Base-by-base conservation (phyloP, 35 echinoderm and acorn worm genomes). In the Ophiothrix spiculata region DNA sequence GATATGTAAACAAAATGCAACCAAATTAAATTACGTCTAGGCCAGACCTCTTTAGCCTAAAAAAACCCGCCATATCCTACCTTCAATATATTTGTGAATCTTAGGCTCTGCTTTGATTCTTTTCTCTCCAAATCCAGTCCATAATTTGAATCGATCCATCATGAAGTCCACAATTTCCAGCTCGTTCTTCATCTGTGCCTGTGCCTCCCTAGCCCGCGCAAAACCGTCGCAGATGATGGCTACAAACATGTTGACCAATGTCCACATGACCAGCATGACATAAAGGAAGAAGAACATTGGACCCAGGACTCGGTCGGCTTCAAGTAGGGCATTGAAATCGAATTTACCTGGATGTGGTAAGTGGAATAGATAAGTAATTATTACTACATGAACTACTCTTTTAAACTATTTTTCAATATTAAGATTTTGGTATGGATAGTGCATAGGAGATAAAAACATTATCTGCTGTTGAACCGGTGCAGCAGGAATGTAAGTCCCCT, bases 131-230 rank as follows among this genome's bases (percentile, higher is more conserved):
- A 93, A 83, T 16, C 95, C 95, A 33, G 87, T 97, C 73, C 83
- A 97, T 19, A 32, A n/a, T 75, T 93, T 93, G 63, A 97, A 97
- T 81, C 88, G 82, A 32, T 73, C 75, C 19, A 97, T 39, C 95
- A 97, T 97, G 45, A 97, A 97, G 88, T 97, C 95, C 0, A 97
- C 87, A 0, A 97, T 92, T 41, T 97, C 95, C 33, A 93, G 77
- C 40, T 93, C 88, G 31, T 97, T 97, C 56, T 93, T 75, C 39
- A 81, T 77, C 32, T 93, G 81, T 40, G 80, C 84, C 17, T 87
- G 56, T 14, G 45, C 91, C 0, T 87, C 88, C 81, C 78, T 56
- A 1, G 63, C 81, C 56, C 39, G 31, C 14, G 95, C 83, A 41
- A 97, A 97, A 0, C 87, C 90, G 39, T 97, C 95, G 64, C 91